Evolutionary conservation across 2,797 vertebrate species (phyloP).

Genomic region (Enteromius afrohamiltoni): DNA sequence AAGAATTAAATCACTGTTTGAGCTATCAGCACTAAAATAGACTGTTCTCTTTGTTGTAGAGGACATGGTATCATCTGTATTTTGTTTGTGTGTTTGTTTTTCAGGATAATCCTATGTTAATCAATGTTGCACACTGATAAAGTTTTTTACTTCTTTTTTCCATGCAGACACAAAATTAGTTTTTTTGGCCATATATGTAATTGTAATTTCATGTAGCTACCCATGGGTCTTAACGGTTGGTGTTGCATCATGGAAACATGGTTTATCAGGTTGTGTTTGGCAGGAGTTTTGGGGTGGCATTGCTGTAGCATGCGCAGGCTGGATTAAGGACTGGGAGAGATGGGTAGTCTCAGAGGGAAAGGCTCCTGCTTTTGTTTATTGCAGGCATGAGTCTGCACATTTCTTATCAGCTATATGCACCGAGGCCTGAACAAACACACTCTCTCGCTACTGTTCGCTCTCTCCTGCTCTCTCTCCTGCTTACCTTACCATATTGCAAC

Average conservation of each 20-base stretch:
- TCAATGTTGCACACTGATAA: slow-evolving; percentile 27
- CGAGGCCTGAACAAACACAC: slow-evolving; percentile 57
- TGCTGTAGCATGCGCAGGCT: slow-evolving; percentile 39
- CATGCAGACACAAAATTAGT: neutral
- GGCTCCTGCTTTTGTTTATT: slow-evolving; percentile 64
- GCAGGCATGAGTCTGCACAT: slow-evolving; percentile 63
- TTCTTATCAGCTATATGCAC: slow-evolving; percentile 69
- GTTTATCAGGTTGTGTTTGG: slow-evolving; percentile 51
- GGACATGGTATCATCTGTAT: slow-evolving; percentile 12
- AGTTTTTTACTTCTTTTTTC: neutral
- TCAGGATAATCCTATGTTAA: slow-evolving; percentile 39
- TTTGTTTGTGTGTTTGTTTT: slow-evolving; percentile 43
- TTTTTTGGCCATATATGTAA: slow-evolving; percentile 10
- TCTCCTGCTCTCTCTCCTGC: neutral
- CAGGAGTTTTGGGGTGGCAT: slow-evolving; percentile 33
- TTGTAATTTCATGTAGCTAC: slow-evolving; percentile 31
- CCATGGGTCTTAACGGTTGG: slow-evolving; percentile 24
- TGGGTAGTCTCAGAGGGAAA: slow-evolving; percentile 56
- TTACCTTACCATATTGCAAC: neutral
- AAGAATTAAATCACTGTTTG: slow-evolving; percentile 50
- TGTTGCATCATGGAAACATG: slow-evolving; percentile 42
- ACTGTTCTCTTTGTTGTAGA: slow-evolving; percentile 28
- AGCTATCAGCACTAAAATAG: slow-evolving; percentile 38
- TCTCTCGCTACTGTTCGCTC: neutral
- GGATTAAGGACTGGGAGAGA: slow-evolving; percentile 58